Evolutionary conservation across 2,113 vertebrate genomes (phyloP).

Genomic region (Rhadina sibilatrix): DNA sequence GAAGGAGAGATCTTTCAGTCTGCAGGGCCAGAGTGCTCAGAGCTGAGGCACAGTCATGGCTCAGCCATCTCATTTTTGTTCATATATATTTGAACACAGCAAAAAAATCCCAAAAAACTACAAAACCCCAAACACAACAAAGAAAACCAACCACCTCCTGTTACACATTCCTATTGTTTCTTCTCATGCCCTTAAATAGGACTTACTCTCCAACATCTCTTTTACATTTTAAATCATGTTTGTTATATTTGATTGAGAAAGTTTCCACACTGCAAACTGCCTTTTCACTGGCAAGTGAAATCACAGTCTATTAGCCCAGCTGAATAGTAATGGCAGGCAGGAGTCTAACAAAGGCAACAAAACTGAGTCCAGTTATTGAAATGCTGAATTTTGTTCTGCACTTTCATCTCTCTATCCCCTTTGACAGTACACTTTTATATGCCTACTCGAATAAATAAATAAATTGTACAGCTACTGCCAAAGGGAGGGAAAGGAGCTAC

Average conservation of each 20-base stretch:
- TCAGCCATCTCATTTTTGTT: background rate
- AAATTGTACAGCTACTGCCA: background rate
- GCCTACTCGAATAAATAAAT: background rate
- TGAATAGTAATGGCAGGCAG: background rate
- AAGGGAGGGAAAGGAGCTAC: background rate
- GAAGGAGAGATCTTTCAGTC: background rate
- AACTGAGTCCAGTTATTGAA: background rate
- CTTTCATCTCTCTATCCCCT: background rate
- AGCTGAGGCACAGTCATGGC: background rate
- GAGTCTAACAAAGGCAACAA: background rate
- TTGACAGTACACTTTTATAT: background rate
- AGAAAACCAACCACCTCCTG: background rate
- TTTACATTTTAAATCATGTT: background rate
- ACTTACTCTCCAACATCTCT: background rate
- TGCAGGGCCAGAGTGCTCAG: background rate
- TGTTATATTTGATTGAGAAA: background rate
- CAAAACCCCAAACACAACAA: background rate
- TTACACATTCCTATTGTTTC: background rate
- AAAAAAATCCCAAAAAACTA: background rate
- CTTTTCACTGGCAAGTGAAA: background rate
- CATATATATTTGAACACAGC: background rate
- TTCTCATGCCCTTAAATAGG: background rate
- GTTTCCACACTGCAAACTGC: background rate
- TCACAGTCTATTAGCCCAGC: background rate
- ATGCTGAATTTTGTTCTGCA: background rate